phyloP scores from a whole-genome alignment of 2,113 vertebrate species.

The Neogale vison region DNA sequence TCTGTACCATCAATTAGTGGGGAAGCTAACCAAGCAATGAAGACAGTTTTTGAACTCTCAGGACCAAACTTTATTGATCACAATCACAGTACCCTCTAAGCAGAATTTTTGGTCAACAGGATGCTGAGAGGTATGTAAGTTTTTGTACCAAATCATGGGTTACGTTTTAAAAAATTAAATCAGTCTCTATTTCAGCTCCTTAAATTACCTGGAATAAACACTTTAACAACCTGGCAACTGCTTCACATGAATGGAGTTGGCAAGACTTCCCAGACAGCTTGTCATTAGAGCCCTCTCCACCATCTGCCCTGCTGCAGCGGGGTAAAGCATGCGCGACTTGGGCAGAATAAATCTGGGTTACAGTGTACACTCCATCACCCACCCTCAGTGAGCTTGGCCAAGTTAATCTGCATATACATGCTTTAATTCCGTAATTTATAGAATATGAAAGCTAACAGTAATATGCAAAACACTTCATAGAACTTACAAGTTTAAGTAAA shows the following conservation, averaged over 20 bases:
- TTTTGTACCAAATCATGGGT: not conserved
- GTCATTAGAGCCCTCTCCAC: conserved; percentile 3
- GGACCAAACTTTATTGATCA: not conserved
- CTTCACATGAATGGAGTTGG: conserved; percentile 9
- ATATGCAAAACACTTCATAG: not conserved
- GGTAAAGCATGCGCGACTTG: not conserved
- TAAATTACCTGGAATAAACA: conserved; percentile 57
- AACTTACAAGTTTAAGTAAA: not conserved
- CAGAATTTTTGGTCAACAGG: not conserved
- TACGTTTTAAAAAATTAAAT: not conserved
- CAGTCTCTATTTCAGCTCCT: not conserved
- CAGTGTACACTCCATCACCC: not conserved
- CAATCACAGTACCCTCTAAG: not conserved
- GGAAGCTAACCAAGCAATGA: not conserved
- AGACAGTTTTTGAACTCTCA: not conserved
- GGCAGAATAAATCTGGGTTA: conserved; percentile 29
- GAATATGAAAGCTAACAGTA: not conserved
- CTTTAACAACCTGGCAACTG: not conserved
- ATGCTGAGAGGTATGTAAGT: not conserved
- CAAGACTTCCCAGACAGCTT: not conserved
- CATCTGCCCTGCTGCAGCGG: conserved; percentile 8
- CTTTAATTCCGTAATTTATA: conserved; percentile 14
- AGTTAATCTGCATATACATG: not conserved
- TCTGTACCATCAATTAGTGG: not conserved
- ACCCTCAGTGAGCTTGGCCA: not conserved